A percentile compares a stretch with the other conserved stretches of the same genome.
Conservation (phyloP, 2,888 invertebrate genomes). For the Zygogramma bicolorata region DNA sequence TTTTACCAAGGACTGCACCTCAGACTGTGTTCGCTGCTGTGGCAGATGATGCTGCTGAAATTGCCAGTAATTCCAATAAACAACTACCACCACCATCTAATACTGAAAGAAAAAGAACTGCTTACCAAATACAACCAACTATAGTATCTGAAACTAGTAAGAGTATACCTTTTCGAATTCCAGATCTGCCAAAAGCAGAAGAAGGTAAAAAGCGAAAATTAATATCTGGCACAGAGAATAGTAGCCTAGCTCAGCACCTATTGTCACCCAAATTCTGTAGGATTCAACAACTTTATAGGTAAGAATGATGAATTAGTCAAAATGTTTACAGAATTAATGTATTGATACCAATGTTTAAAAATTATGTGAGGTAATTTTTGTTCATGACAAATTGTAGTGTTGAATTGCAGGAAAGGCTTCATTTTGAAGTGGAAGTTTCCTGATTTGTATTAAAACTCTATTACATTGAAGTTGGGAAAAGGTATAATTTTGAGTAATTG, state of each 20-base stretch:
- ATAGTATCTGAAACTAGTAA: conserved; percentile 44
- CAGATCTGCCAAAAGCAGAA: conserved; percentile 64
- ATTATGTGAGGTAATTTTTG: too few relatives aligned
- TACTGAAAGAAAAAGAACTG: conserved; percentile 65
- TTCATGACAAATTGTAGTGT: too few relatives aligned
- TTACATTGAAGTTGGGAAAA: too few relatives aligned
- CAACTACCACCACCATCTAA: conserved; percentile 69
- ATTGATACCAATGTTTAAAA: too few relatives aligned
- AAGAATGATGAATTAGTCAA: conserved; percentile 14
- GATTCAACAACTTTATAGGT: conserved; percentile 66
- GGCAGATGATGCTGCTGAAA: conserved; percentile 83
- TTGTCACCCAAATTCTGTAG: conserved; percentile 63
- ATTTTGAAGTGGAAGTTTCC: too few relatives aligned
- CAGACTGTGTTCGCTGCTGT: conserved; percentile 87
- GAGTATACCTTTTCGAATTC: conserved; percentile 57
- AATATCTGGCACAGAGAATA: conserved; percentile 57
- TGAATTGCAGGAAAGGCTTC: too few relatives aligned
- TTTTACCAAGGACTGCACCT: conserved; percentile 86
- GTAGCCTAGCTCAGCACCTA: conserved; percentile 62
- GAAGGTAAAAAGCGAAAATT: conserved; percentile 63
- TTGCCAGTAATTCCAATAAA: conserved; percentile 75
- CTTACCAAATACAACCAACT: conserved; percentile 24
- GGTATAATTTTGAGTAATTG: too few relatives aligned
- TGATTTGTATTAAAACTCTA: too few relatives aligned
- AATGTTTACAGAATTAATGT: too few relatives aligned